These are phyloP conservation scores for Ceyx melanurus DNA, from an alignment of 2,113 vertebrate species.

Conservation along the genomic window DNA sequence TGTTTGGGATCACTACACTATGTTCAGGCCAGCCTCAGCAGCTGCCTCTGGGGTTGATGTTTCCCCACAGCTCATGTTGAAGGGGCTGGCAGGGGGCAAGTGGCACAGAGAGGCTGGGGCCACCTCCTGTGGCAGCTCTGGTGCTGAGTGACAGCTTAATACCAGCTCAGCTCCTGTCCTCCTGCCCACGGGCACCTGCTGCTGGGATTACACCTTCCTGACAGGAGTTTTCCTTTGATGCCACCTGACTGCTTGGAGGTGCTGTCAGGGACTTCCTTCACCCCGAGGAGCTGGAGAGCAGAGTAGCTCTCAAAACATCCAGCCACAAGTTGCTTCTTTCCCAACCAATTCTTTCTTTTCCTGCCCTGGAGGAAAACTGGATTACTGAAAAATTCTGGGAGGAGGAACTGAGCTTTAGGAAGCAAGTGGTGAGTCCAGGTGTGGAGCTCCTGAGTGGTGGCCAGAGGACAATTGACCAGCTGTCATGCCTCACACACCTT, in stretches of 20 bases:
- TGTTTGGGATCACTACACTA: background rate
- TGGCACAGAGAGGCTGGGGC: background rate
- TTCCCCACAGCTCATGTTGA: background rate
- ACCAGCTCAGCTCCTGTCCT: accelerated
- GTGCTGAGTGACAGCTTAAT: accelerated
- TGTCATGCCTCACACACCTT: background rate
- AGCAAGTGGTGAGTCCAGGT: background rate
- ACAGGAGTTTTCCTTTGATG: background rate
- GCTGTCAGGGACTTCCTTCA: background rate
- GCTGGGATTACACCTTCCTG: background rate
- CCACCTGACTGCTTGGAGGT: background rate
- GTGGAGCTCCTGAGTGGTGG: accelerated
- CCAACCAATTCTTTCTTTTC: background rate
- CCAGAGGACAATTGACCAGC: background rate
- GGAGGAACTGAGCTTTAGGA: background rate
- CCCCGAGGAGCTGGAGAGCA: background rate
- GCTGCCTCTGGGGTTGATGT: background rate
- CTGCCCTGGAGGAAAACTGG: background rate
- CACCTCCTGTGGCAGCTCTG: background rate
- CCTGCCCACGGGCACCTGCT: background rate
- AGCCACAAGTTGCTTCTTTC: background rate
- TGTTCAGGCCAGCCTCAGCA: background rate
- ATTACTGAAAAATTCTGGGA: background rate
- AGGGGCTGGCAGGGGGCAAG: background rate
- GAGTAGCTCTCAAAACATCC: background rate